phyloP scores from a whole-genome alignment of 2,888 invertebrate genomes.

The Dynastes maya region DNA sequence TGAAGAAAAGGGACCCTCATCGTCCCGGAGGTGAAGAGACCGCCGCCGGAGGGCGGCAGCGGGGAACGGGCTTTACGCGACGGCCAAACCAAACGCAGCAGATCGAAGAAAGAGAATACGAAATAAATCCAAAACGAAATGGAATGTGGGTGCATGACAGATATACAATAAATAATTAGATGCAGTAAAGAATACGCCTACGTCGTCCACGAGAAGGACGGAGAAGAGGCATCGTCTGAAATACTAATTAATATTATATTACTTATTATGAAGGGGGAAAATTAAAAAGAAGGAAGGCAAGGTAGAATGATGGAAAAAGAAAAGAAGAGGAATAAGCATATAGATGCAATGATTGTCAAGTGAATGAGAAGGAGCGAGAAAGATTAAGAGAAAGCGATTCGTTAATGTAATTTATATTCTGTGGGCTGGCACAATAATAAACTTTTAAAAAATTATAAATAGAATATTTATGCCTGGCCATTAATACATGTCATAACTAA shows the following conservation, averaged over 20 bases:
- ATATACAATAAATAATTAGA: slow-evolving; percentile 60
- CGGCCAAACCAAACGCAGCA: not conserved
- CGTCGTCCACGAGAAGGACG: slow-evolving; percentile 34
- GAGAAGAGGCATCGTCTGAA: slow-evolving; percentile 41
- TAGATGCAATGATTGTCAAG: not conserved
- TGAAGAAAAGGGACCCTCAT: slow-evolving; percentile 9
- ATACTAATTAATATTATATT: slow-evolving; percentile 58
- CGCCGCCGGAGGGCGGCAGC: not conserved
- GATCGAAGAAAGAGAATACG: slow-evolving; percentile 35
- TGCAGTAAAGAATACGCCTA: slow-evolving; percentile 56
- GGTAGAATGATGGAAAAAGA: slow-evolving; percentile 5
- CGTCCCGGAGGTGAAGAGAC: slow-evolving; percentile 1
- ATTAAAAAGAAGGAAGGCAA: slow-evolving; percentile 33
- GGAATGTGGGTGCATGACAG: slow-evolving; percentile 55
- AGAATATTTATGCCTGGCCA: slow-evolving; percentile 51
- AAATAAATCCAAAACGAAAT: slow-evolving; percentile 50
- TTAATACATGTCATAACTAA: slow-evolving; percentile 49
- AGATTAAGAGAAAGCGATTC: slow-evolving; percentile 4
- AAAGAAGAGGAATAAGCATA: not conserved
- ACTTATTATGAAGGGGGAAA: slow-evolving; percentile 47
- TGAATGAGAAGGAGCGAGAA: not conserved
- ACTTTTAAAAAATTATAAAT: slow-evolving; percentile 51
- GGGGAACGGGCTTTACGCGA: not conserved
- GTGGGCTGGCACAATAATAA: slow-evolving; percentile 49
- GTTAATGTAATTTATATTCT: slow-evolving; percentile 51